Conservation (phyloP, 2,888 invertebrate genomes). For the Ectemnius continuus region DNA sequence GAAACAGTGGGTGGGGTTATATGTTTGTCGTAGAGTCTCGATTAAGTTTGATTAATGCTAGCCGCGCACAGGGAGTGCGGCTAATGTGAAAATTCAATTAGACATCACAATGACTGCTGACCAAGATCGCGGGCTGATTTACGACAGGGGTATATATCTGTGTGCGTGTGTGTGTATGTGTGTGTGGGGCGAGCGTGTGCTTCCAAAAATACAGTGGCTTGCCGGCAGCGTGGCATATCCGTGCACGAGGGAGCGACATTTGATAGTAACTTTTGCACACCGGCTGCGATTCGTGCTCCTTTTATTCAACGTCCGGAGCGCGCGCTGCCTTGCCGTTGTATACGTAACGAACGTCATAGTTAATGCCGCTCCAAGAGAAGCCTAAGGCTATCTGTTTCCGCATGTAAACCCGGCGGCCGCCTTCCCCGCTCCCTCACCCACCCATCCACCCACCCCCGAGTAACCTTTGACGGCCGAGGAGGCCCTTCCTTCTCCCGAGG, state of each 20-base stretch:
- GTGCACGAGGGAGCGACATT: neutral
- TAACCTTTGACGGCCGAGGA: constrained; percentile 28
- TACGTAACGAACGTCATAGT: constrained; percentile 31
- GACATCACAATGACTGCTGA: no score
- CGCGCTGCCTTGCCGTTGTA: neutral
- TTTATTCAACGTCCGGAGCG: constrained; percentile 18
- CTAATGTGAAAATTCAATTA: no score
- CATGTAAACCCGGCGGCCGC: constrained; percentile 12
- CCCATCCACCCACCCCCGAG: neutral
- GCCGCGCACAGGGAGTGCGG: no score
- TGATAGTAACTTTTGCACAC: constrained; percentile 6
- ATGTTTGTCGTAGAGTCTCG: no score
- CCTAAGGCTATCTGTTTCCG: constrained; percentile 42
- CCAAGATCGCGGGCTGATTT: neutral
- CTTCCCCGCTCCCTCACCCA: neutral
- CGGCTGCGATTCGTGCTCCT: constrained; percentile 10
- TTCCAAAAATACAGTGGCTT: constrained; percentile 2
- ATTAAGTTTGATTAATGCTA: no score
- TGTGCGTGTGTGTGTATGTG: neutral
- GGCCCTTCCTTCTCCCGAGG: constrained; percentile 31
- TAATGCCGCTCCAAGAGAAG: constrained; percentile 29
- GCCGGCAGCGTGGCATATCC: no score
- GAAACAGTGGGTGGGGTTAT: no score
- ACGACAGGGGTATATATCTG: neutral
- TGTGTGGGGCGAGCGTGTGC: neutral